These are phyloP conservation scores for Chlorops oryzae DNA, from an alignment of 1,140 invertebrate species.

Conservation along the genomic window DNA sequence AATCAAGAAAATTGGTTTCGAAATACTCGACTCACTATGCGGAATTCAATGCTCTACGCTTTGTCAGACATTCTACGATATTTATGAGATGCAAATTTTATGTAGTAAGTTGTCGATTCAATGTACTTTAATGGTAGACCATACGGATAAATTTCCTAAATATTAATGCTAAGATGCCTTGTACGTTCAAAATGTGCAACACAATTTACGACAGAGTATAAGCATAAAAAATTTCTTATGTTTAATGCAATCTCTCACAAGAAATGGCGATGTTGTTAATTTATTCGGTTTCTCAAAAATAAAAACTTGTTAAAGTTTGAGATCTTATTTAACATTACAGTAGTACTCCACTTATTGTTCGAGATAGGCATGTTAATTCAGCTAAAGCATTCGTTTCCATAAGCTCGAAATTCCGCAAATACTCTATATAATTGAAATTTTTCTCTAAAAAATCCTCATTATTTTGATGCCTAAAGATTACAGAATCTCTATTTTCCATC, in stretches of 20 bases:
- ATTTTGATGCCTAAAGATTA: conserved; percentile 41
- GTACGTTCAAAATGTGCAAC: too few species aligned
- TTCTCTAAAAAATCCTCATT: conserved; percentile 47
- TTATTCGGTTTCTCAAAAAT: conserved; percentile 50
- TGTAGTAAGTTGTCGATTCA: conserved; percentile 65
- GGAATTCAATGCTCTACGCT: conserved; percentile 45
- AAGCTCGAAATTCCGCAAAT: conserved; percentile 18
- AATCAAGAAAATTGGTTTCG: not conserved
- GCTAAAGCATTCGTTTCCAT: conserved; percentile 22
- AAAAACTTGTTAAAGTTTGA: conserved; percentile 49
- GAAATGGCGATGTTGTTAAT: conserved; percentile 6
- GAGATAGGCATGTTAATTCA: conserved; percentile 7
- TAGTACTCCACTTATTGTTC: conserved; percentile 38
- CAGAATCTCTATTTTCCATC: not conserved
- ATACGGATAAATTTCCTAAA: too few species aligned
- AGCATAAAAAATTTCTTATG: conserved; percentile 7
- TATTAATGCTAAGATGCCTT: too few species aligned
- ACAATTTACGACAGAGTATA: too few species aligned
- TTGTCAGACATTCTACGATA: conserved; percentile 41
- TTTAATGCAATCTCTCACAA: not conserved
- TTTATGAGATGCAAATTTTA: conserved; percentile 56
- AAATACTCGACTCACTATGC: not conserved
- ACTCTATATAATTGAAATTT: conserved; percentile 37
- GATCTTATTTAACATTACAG: conserved; percentile 44
- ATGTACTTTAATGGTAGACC: too few species aligned